Evolutionary conservation across 2,113 vertebrate species (phyloP), one percentile per base, ranked within the genome.

Genomic region (Sebastes fasciatus): DNA sequence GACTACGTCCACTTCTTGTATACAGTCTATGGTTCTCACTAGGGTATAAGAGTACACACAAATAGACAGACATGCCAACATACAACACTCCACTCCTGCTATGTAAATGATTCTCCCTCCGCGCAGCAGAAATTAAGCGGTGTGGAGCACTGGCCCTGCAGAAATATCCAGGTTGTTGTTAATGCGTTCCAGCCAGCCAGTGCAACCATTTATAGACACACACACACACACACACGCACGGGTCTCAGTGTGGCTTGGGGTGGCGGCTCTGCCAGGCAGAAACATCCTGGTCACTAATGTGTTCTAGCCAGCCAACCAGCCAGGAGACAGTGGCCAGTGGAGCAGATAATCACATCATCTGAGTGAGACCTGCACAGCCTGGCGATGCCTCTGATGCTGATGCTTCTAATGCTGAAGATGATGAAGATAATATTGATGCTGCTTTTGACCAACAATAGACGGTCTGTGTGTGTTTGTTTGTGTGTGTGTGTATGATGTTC

Each of bases 211-310:
- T 76, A 63, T 57, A 77, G 13, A 74, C 45, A 77, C 21, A 70
- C 17, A 21, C 14, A 48, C 19, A 78, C 49, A 43, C 57, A 73
- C 19, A 40, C 67, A 80, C 64, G 76, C 40, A 68, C 74, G 9
- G 19, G 19, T 73, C 23, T 76, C 4, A 73, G 66, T 51, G 75
- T 68, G 71, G 19, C 43, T 74, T 42, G 19, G 78, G 81, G 84
- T 84, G 43, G 68, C 77, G 73, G 88, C 84, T 89, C 61, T 94
- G 95, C 87, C 88, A 91, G 93, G 82, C 93, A 94, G 88, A 95
- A 94, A 95, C 95, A 95, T 95, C 85, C 77, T 52, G 80, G 86
- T 89, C 93, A 86, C 91, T 94, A 94, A 94, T 96, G 91, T 91
- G 92, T 93, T 95, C 77, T 66, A 86, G 84, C 88, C 80, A 88